Base-by-base conservation (phyloP, 2,113 vertebrate species). In the Sturnus vulgaris region DNA sequence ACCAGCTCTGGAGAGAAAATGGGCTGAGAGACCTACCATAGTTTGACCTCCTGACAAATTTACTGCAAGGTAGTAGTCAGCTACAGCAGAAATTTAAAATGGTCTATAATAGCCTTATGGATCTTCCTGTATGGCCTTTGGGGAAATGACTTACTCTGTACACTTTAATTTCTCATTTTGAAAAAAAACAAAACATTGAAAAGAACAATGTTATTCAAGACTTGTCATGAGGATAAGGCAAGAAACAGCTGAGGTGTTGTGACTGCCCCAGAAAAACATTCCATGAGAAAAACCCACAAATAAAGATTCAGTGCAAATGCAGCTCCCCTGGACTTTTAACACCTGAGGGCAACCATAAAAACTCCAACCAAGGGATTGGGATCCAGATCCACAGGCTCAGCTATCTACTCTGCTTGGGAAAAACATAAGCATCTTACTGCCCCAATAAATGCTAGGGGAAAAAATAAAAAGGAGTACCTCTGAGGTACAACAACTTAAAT, bases 1-100 rank as follows among this genome's bases (percentile, higher is more conserved):
- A 93, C 21, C 86, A 91, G 49, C 71, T 82, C 83, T 73, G 42
- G 63, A 69, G 37, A 95, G 77, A 73, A 93, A 97, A 95, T 84
- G 86, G 81, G 44, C 88, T 91, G 52, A 44, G 53, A 84, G 89
- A 66, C 56, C n/a, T 31, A 77, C 44, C 56, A 71, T 13, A 46
- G 65, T 28, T 60, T 76, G 61, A 82, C 72, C 69, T 78, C 49
- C 86, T 77, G 59, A 76, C 49, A 95, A 84, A 95, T 69, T 76
- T 87, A 95, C 57, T 90, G 65, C 78, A 82, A 91, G 17, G 23
- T 7, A 85, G 57, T 53, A 85, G 57, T 57, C 81, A 82, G 40
- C 61, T 78, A 79, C 25, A 69, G 46, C 50, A 94, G 72, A 84
- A 79, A 82, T 59, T 46, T 39, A 61, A 91, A 93, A 82, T 53